Evolutionary conservation across 1,140 invertebrate genomes (phyloP), one percentile per base, ranked within the genome.

Genomic region (Brachystomella parvula): DNA sequence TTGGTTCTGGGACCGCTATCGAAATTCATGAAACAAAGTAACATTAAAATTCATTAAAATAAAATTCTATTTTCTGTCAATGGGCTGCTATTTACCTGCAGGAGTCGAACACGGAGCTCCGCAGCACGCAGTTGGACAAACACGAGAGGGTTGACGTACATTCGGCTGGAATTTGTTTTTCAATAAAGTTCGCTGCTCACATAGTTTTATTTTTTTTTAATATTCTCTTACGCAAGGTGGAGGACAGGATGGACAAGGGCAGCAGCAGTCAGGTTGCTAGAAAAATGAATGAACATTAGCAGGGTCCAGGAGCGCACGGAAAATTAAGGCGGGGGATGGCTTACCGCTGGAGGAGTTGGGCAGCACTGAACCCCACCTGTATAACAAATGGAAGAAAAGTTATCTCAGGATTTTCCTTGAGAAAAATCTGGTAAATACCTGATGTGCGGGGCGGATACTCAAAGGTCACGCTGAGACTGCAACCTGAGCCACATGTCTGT

Each of bases 191-290:
- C 21, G 24, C 21, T 24, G 21, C 24, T 15, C 9, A 26, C 24
- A 24, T 17, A 6, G 24, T 26, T 26, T 15, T 53, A 19, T 6
- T 17, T 6, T 6, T 53, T 12, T 53, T 44, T 12, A 44, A n/a
- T 44, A n/a, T n/a, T n/a, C n/a, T 44, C 49, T 53, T 53, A 53
- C 49, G 24, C 49, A 53, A 6, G 49, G 49, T 6, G 49, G 49
- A 12, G 49, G 49, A 24, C 15, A 26, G 24, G 15, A 24, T 24
- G 21, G 21, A 24, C 49, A 53, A 15, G 39, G 39, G 9, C 9
- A 12, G 9, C 12, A 26, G 49, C 49, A 53, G 49, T 3, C 6
- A 53, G 49, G 49, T 53, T 53, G 49, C 49, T 53, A 19, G 35
- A 39, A 53, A 53, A 24, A 26, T 53, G 6, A 53, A 53, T 15